These are phyloP conservation scores for Podilymbus podiceps DNA, from an alignment of 2,113 vertebrate species.

Conservation along the genomic window DNA sequence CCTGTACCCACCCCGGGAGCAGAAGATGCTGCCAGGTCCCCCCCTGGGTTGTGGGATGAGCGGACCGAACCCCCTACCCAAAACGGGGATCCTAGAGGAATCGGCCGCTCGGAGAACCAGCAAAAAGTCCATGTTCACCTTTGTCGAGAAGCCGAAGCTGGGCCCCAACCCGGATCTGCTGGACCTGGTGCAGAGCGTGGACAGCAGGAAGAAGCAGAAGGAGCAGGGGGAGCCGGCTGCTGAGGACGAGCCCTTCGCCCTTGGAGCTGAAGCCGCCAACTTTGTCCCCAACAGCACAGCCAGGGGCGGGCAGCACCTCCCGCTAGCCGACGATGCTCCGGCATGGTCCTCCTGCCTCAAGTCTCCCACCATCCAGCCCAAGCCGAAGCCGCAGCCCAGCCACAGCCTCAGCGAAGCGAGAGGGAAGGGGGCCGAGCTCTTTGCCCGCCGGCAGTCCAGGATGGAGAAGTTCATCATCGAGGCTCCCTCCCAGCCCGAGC, in stretches of 20 bases:
- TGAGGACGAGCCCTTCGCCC: constrained; percentile 89
- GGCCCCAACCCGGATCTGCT: constrained; percentile 92
- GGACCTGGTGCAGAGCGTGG: constrained; percentile 88
- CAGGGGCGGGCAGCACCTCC: constrained; percentile 31
- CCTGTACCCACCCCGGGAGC: constrained; percentile 73
- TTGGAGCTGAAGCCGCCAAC: constrained; percentile 95
- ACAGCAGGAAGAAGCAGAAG: constrained; percentile 85
- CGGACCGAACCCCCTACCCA: constrained; percentile 54
- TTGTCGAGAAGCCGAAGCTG: constrained; percentile 90
- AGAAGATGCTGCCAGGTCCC: constrained; percentile 70
- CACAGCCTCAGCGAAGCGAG: constrained; percentile 87
- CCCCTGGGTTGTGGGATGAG: constrained; percentile 25
- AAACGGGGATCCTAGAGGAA: constrained; percentile 90
- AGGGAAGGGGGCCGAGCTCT: constrained; percentile 93
- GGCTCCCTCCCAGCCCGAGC: constrained; percentile 66
- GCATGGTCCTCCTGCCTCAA: constrained; percentile 93
- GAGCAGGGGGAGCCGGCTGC: constrained; percentile 74
- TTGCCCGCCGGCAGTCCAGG: constrained; percentile 89
- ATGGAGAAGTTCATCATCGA: constrained; percentile 94
- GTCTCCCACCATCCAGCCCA: constrained; percentile 84
- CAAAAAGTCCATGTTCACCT: constrained; percentile 96
- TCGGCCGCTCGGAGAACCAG: constrained; percentile 70
- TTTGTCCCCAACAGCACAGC: constrained; percentile 76
- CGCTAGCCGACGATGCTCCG: constrained; percentile 31
- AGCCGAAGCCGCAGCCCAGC: constrained; percentile 81